These are phyloP conservation scores for Muntiacus muntjak DNA, from an alignment of 2,113 vertebrate species.

Conservation along the genomic window DNA sequence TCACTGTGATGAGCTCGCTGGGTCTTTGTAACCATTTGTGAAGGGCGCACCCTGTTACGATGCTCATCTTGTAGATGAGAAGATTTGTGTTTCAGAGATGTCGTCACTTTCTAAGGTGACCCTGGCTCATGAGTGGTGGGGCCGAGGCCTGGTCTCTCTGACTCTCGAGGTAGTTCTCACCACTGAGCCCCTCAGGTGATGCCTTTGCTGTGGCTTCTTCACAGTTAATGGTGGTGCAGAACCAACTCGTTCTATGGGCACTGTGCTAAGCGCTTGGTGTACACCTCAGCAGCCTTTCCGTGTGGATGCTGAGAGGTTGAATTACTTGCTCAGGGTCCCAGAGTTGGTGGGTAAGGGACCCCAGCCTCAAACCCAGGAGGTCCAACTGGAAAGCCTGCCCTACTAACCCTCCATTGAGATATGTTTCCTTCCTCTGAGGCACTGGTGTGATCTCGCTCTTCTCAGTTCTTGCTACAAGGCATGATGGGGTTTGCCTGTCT, in stretches of 20 bases:
- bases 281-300: not conserved
- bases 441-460: not conserved
- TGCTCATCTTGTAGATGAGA: not conserved
- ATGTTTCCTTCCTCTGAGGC: not conserved
- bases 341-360: not conserved
- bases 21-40: not conserved
- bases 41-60: fast-evolving
- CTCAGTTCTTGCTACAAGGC: no score
- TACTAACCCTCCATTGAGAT: not conserved
- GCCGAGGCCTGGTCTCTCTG: not conserved
- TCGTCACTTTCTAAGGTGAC: not conserved
- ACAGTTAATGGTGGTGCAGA: not conserved
- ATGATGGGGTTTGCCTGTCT: not conserved
- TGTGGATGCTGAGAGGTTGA: not conserved
- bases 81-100: not conserved
- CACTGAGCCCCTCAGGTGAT: not conserved
- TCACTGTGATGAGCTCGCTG: no score
- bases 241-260: not conserved
- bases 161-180: not conserved
- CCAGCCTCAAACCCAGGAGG: no score
- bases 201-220: not conserved
- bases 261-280: fast-evolving
- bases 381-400: not conserved
- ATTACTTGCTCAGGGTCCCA: not conserved
- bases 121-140: not conserved